Evolutionary conservation across 2,888 invertebrate species (phyloP), one percentile per base, ranked within the genome.

Genomic region (Xanthia togata): DNA sequence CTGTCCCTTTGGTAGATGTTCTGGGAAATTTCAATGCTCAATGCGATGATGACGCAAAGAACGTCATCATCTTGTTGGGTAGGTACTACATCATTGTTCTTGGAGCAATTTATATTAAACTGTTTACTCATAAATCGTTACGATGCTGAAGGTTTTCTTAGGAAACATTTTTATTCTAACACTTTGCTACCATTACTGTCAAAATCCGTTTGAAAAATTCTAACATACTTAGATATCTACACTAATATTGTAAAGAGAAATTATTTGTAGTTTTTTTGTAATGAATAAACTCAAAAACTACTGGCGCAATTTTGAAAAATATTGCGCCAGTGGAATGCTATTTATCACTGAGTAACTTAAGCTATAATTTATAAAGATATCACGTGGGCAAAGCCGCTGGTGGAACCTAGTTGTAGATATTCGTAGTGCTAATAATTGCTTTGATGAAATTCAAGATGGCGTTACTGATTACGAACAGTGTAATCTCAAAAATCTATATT

Each of bases 51-150:
- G 31, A 31, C 31, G 31, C 31, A 31, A 31, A 31, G 1, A 31
- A 31, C 31, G 80, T 80, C 82, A 82, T 70, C 76, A 14, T 50
- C 17, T 62, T 57, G 55, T 63, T 50, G 23, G 67, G 63, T 76
- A 70, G 67, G 63, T 76, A 70, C 50, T 71, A 60, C 60, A 82
- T 79, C 79, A 74, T 74, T 79, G 74, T 79, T 74, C 59, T 74
- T 71, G 59, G 14, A 14, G 63, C 50, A 47, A 71, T 82, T 79
- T 68, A 83, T 71, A 82, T 64, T 74, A 63, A 82, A 79, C 50
- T 71, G 62, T 71, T 63, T 68, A 11, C 44, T 64, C 44, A 68
- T 78, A 63, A 63, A 78, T 79, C 38, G 62, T 47, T 55, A 62
- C 35, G 41, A 44, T 53, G 23, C 23, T 78, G 65, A 78, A 60